Conservation (phyloP, 1,140 invertebrate genomes). For the Drosophila nannoptera region DNA sequence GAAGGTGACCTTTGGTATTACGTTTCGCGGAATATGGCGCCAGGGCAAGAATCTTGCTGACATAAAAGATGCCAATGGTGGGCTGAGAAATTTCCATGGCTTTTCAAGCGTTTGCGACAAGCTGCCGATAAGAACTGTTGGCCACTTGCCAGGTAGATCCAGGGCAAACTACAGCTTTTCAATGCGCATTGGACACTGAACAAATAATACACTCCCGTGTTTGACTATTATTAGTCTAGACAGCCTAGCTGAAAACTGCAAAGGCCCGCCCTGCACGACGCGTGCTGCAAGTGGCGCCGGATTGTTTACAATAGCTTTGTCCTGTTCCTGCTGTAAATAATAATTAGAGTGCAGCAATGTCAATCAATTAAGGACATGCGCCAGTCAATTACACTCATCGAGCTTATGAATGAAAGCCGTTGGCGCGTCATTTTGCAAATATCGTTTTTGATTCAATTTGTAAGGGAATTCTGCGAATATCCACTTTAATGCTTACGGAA, state of each 20-base stretch:
- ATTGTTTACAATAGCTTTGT: conserved; percentile 55
- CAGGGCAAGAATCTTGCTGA: conserved; percentile 80
- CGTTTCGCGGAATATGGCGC: conserved; percentile 78
- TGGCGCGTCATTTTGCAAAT: conserved; percentile 31
- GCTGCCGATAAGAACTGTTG: conserved; percentile 15
- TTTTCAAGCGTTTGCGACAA: conserved; percentile 19
- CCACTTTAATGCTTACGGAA: conserved; percentile 19
- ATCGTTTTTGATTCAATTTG: conserved; percentile 3
- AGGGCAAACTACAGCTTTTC: conserved; percentile 30
- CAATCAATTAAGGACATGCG: conserved; percentile 57
- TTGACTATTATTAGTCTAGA: conserved; percentile 65
- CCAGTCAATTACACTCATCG: conserved; percentile 53
- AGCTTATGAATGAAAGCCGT: conserved; percentile 27
- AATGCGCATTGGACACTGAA: conserved; percentile 55
- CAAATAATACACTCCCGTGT: conserved; percentile 69
- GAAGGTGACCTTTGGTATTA: conserved; percentile 53
- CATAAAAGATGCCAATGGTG: conserved; percentile 78
- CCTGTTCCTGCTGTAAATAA: conserved; percentile 63
- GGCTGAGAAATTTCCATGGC: conserved; percentile 73
- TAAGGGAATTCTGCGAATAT: not conserved
- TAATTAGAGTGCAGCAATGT: conserved; percentile 69
- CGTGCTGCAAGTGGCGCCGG: conserved; percentile 21
- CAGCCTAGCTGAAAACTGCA: conserved; percentile 34
- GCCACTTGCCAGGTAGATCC: conserved; percentile 1
- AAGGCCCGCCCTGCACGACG: conserved; percentile 20